Evolutionary conservation across 2,113 vertebrate genomes (phyloP).

Genomic region (Prunella himalayana): DNA sequence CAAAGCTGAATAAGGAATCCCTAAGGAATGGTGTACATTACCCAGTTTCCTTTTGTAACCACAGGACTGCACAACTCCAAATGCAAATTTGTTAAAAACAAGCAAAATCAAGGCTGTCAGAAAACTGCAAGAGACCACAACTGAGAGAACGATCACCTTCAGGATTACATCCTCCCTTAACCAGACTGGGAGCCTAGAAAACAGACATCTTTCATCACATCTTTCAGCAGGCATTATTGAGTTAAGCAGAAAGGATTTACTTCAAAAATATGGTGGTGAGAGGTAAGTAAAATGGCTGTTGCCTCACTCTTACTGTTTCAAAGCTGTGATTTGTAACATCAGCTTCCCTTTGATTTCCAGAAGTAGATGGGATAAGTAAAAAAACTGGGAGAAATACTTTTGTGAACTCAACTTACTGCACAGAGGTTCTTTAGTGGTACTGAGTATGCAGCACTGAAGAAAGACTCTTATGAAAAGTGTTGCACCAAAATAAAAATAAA

Average conservation of each 20-base stretch:
- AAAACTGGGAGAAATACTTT: neutral
- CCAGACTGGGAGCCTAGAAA: neutral
- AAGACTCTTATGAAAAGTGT: neutral
- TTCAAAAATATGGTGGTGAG: neutral
- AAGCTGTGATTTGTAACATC: neutral
- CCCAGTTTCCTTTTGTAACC: neutral
- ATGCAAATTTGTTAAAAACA: neutral
- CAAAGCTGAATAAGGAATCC: neutral
- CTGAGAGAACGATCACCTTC: neutral
- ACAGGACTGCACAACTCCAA: neutral
- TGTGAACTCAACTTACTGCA: neutral
- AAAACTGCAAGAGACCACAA: neutral
- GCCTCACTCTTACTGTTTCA: neutral
- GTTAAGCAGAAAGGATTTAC: neutral
- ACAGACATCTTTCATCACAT: neutral
- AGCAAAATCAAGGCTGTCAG: neutral
- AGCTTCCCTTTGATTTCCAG: neutral
- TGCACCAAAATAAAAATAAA: neutral
- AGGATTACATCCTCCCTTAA: neutral
- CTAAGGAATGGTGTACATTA: neutral
- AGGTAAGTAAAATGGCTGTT: neutral
- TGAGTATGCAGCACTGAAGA: neutral
- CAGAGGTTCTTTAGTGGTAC: neutral
- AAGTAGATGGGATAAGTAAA: neutral
- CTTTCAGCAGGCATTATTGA: neutral